Percentiles rank a stretch among this genome's conserved stretches.
Conservation (phyloP, 35 echinoderm and acorn worm genomes). For the Lytechinus variegatus region DNA sequence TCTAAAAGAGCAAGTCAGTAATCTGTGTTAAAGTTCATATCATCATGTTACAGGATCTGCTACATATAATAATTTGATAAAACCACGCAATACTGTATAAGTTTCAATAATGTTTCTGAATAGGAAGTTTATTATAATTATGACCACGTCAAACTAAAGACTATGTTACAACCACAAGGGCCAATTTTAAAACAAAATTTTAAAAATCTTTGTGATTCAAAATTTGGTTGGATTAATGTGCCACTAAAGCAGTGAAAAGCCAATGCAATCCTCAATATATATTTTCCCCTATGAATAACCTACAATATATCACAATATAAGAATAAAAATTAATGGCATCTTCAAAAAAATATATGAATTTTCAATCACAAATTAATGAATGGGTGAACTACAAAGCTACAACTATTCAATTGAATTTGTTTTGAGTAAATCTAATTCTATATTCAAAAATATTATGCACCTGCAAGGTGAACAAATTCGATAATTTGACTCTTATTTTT, state of each 20-base stretch:
- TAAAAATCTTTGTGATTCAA: no score
- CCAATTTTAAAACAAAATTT: no score
- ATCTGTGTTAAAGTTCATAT: neutral
- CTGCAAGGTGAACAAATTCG: neutral
- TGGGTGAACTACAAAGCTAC: neutral
- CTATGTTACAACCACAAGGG: no score
- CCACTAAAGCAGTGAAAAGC: neutral
- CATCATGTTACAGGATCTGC: neutral
- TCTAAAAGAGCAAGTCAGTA: neutral
- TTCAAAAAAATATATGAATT: neutral
- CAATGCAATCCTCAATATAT: no score
- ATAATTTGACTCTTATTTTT: neutral
- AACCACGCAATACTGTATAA: neutral
- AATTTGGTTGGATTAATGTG: neutral
- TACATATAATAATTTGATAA: neutral
- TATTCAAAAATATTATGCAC: neutral
- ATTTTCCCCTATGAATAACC: no score
- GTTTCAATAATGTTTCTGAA: neutral
- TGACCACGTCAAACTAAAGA: no score
- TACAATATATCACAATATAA: neutral
- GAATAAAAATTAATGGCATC: neutral
- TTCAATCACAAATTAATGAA: neutral
- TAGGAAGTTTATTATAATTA: no score
- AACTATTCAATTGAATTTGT: neutral
- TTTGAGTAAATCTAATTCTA: neutral